phyloP scores from a whole-genome alignment of 2,888 invertebrate species.

The Celastrina argiolus region DNA sequence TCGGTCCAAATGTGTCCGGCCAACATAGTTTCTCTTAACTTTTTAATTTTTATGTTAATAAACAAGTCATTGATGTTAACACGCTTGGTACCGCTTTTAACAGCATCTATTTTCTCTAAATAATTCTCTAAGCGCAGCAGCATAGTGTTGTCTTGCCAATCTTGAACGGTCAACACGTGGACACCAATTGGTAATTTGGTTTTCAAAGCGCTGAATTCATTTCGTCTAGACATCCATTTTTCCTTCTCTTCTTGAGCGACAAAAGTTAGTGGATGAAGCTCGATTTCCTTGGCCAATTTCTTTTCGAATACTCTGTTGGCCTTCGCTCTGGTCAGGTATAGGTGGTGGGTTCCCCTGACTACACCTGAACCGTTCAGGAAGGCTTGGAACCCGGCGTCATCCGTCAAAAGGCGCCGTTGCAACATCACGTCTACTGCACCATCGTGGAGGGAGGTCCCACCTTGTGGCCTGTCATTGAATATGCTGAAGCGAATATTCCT shows the following conservation, averaged over 20 bases:
- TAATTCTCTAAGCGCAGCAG: slow-evolving; percentile 89
- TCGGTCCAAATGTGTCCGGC: slow-evolving; percentile 81
- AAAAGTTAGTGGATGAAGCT: slow-evolving; percentile 44
- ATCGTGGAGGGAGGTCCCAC: slow-evolving; percentile 84
- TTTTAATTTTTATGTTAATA: slow-evolving; percentile 66
- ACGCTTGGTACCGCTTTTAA: slow-evolving; percentile 69
- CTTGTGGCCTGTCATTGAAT: slow-evolving; percentile 88
- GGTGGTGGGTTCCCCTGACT: slow-evolving; percentile 50
- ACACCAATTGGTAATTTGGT: slow-evolving; percentile 81
- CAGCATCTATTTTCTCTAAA: slow-evolving; percentile 80
- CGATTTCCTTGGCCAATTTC: slow-evolving; percentile 56
- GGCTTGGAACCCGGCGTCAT: slow-evolving; percentile 78
- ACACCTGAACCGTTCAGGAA: slow-evolving; percentile 48
- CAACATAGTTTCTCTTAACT: slow-evolving; percentile 80
- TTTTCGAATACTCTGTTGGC: slow-evolving; percentile 56
- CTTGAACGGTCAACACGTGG: slow-evolving; percentile 86
- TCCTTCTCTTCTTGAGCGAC: slow-evolving; percentile 30
- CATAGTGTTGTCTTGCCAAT: slow-evolving; percentile 80
- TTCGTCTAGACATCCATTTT: slow-evolving; percentile 58
- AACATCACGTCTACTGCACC: slow-evolving; percentile 89
- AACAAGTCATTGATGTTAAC: slow-evolving; percentile 80
- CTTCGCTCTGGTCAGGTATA: slow-evolving; percentile 50
- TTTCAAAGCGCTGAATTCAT: slow-evolving; percentile 67
- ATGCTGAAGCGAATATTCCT: slow-evolving; percentile 74
- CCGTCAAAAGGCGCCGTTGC: slow-evolving; percentile 87